Evolutionary conservation across 2,113 vertebrate species (phyloP), one percentile per base, ranked within the genome.

Genomic region (Holacanthus passer): DNA sequence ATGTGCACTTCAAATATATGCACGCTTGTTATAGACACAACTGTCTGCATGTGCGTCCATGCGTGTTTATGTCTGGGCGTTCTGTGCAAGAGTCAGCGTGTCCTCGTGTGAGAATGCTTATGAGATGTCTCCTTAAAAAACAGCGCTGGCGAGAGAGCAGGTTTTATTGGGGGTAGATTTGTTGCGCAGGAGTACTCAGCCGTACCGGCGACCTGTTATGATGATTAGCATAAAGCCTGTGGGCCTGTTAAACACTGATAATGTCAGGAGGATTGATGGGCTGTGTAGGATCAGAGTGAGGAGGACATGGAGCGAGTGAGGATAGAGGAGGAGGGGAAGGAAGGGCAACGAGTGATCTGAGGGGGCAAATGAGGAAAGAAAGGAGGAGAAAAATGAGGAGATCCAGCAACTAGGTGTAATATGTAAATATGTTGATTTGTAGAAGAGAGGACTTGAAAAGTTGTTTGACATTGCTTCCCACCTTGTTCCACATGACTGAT

Each of bases 201-300:
- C 45, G 31, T 68, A 84, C 88, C 78, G 65, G 62, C 60, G 60
- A 75, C 77, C 93, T 86, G 77, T 90, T 83, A 77, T 43, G 66
- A 52, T 66, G 86, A 94, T 95, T 90, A 87, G 67, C 63, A 82
- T 90, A 92, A 92, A 91, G 87, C 73, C 83, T 86, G 37, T 59
- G 37, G 75, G 89, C 77, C 87, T 93, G 90, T 92, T 86, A 75
- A 90, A 85, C 50, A 45, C 89, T 88, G 91, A 90, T 94, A 90
- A 88, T 75, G 89, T 93, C 91, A 86, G 63, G 11, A 52, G 89
- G 89, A 91, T 70, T 90, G 93, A 93, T 73, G 86, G 79, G 71
- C 53, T 66, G 88, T 84, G 79, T 60, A 80, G 69, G 86, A 86
- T 60, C 29, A 56, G 83, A 77, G 74, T 75, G 80, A 87, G 84